These are phyloP conservation scores for Danio jaintianensis DNA, from an alignment of 2,797 vertebrate genomes.

Conservation along the genomic window DNA sequence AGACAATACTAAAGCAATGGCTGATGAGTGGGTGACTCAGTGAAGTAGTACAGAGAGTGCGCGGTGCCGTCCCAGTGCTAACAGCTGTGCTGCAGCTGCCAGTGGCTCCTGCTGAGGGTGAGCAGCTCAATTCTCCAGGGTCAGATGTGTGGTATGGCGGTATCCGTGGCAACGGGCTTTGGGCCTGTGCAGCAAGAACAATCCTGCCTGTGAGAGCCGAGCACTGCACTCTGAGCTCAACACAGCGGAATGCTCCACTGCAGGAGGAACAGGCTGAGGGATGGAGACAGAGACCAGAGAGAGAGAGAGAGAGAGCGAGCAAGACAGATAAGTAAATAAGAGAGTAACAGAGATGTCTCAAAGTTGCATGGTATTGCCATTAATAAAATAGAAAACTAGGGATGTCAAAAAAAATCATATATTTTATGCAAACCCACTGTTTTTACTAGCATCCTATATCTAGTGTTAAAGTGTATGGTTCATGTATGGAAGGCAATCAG, in stretches of 20 bases:
- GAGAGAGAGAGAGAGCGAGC: slow-evolving; percentile 40
- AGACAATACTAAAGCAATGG: slow-evolving; percentile 9
- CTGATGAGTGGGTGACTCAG: slow-evolving; percentile 20
- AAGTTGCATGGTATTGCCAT: neutral
- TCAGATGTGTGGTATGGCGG: slow-evolving; percentile 94
- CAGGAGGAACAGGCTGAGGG: slow-evolving; percentile 43
- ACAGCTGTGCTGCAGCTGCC: slow-evolving; percentile 94
- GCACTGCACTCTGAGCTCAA: slow-evolving; percentile 71
- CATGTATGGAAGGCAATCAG: too few species aligned
- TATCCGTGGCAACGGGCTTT: slow-evolving; percentile 91
- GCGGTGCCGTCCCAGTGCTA: slow-evolving; percentile 18
- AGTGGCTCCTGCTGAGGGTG: slow-evolving; percentile 82
- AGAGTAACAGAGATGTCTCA: neutral
- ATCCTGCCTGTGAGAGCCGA: slow-evolving; percentile 81
- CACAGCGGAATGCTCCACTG: slow-evolving; percentile 71
- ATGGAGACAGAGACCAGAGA: slow-evolving; percentile 61
- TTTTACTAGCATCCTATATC: too few species aligned
- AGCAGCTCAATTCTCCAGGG: slow-evolving; percentile 88
- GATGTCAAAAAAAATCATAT: too few species aligned
- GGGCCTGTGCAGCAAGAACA: slow-evolving; percentile 83
- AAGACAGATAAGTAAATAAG: neutral
- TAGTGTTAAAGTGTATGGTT: too few species aligned
- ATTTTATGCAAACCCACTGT: too few species aligned
- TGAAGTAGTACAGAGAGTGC: neutral
- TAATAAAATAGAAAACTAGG: neutral